Conservation (phyloP, 2,888 invertebrate genomes). For the Cephus rjabovi region DNA sequence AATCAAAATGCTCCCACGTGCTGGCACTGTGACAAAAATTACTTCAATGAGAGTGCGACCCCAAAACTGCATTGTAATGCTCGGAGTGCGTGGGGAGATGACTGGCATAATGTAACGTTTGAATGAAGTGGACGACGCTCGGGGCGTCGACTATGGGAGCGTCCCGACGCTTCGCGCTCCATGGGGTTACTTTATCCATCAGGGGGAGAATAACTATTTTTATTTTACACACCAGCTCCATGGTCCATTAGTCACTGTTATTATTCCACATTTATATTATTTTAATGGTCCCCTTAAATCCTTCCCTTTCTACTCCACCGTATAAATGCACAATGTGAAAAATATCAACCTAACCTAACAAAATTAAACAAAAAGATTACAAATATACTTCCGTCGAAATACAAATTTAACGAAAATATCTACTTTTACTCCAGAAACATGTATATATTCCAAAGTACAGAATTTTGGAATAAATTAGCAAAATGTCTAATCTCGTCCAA, state of each 20-base stretch:
- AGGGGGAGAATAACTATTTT: constrained; percentile 13
- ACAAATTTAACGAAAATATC: not conserved
- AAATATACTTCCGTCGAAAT: not conserved
- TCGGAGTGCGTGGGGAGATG: constrained; percentile 4
- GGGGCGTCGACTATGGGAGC: constrained; percentile 30
- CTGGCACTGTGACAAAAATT: constrained; percentile 20
- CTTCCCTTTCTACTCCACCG: not conserved
- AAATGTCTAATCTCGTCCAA: not conserved
- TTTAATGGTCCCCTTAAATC: not conserved
- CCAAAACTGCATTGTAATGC: constrained; percentile 15
- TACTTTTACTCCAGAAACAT: not conserved
- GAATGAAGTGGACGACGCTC: constrained; percentile 19
- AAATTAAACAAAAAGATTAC: too few relatives aligned
- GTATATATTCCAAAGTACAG: not conserved
- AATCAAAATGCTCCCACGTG: constrained; percentile 30
- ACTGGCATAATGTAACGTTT: constrained; percentile 17
- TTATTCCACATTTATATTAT: not conserved
- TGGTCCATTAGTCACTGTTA: constrained; percentile 29
- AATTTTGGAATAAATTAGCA: not conserved
- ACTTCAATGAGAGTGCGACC: constrained; percentile 24
- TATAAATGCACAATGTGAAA: not conserved
- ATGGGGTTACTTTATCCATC: constrained; percentile 29
- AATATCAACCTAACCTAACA: not conserved
- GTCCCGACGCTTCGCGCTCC: constrained; percentile 27
- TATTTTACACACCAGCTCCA: constrained; percentile 4